A percentile compares a stretch with the other conserved stretches of the same genome.
phyloP scores from a whole-genome alignment of 2,888 invertebrate genomes.

The Oscheius myriophilus region DNA sequence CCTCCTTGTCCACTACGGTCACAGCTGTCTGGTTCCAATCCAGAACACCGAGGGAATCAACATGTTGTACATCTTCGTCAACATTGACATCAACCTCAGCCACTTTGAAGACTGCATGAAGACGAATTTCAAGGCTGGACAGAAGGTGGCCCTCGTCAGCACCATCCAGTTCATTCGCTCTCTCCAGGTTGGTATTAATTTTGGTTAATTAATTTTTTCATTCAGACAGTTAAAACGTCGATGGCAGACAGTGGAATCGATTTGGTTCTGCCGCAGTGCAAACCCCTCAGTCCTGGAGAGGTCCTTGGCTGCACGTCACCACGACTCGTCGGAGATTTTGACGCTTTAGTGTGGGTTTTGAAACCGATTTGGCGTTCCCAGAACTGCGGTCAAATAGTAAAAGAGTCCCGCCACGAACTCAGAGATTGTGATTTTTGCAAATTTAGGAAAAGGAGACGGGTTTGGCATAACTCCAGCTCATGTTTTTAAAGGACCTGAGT shows the following conservation, averaged over 20 bases:
- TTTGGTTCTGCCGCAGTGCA: constrained; percentile 82
- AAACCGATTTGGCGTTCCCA: too few species aligned
- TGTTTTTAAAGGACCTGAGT: too few species aligned
- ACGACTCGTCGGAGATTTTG: constrained; percentile 76
- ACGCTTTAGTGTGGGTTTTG: constrained; percentile 77
- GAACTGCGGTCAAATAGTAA: too few species aligned
- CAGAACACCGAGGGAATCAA: constrained; percentile 79
- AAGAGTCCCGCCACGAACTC: too few species aligned
- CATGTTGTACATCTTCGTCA: constrained; percentile 96
- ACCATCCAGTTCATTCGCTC: constrained; percentile 97
- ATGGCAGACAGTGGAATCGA: constrained; percentile 61
- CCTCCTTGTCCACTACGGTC: constrained; percentile 87
- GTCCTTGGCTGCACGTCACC: constrained; percentile 98
- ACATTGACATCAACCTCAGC: constrained; percentile 91
- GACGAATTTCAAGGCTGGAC: constrained; percentile 24
- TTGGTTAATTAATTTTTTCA: not conserved
- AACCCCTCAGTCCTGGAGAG: constrained; percentile 95
- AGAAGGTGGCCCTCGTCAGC: constrained; percentile 84
- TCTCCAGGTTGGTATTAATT: constrained; percentile 79
- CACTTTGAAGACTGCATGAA: constrained; percentile 86
- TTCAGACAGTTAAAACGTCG: constrained; percentile 37
- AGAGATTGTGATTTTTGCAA: too few species aligned
- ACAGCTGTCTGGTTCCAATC: constrained; percentile 81
- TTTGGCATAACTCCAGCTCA: too few species aligned
- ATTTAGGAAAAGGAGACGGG: too few species aligned